phyloP scores from a whole-genome alignment of 1,140 invertebrate genomes.

The Eriocheir sinensis region DNA sequence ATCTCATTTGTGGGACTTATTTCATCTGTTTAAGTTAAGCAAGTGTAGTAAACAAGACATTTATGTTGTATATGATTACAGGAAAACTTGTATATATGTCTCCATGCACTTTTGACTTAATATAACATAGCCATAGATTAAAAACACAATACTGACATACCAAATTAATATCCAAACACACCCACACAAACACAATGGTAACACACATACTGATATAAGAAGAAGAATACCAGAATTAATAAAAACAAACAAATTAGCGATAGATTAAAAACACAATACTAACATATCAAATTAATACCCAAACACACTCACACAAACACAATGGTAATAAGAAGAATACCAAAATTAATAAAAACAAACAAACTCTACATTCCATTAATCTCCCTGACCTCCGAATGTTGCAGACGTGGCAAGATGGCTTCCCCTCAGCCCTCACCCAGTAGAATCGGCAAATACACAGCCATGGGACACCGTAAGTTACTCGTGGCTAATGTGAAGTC shows the following conservation, averaged over 20 bases:
- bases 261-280: too few species aligned
- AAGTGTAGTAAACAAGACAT: too few species aligned
- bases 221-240: background rate
- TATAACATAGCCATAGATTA: too few species aligned
- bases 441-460: conserved; percentile 61
- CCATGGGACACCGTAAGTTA: conserved; percentile 70
- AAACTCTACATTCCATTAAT: conserved; percentile 11
- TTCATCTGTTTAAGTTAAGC: too few species aligned
- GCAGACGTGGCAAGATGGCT: conserved; percentile 58
- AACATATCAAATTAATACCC: too few species aligned
- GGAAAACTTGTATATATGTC: too few species aligned
- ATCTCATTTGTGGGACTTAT: too few species aligned
- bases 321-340: background rate
- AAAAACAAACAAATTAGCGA: conserved; percentile 30
- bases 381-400: conserved; percentile 32
- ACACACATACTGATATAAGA: background rate
- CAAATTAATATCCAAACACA: background rate
- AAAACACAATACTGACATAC: too few species aligned
- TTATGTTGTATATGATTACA: too few species aligned
- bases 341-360: background rate
- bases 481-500: background rate
- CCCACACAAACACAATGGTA: background rate
- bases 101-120: too few species aligned
- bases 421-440: conserved; percentile 68
- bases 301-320: background rate